These are phyloP conservation scores for Otis tarda DNA, from an alignment of 2,113 vertebrate species.

Conservation along the genomic window DNA sequence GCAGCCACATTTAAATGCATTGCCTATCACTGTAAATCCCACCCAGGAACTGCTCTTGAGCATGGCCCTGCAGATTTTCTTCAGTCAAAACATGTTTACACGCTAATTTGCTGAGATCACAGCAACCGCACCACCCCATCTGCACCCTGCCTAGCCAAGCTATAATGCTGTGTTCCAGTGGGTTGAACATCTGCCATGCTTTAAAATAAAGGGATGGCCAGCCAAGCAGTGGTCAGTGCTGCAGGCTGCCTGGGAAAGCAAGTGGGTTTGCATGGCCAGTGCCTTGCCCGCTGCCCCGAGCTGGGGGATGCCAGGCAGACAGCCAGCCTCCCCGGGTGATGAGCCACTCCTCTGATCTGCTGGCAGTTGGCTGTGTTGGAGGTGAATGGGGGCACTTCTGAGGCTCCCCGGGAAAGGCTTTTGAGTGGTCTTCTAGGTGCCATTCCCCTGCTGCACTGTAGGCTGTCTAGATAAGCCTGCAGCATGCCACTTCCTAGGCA, in stretches of 20 bases:
- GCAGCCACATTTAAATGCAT: not conserved
- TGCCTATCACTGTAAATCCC: not conserved
- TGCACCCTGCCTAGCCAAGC: not conserved
- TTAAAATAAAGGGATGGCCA: not conserved
- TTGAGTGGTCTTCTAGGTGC: not conserved
- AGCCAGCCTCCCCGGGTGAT: rapidly evolving
- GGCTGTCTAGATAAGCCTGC: not conserved
- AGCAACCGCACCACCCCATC: not conserved
- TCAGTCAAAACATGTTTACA: conserved; percentile 44
- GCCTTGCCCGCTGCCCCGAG: not conserved
- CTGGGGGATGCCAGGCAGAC: not conserved
- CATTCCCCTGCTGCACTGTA: not conserved
- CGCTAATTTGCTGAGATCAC: conserved; percentile 28
- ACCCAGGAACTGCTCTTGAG: conserved; percentile 10
- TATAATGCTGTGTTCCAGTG: not conserved
- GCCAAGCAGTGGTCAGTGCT: not conserved
- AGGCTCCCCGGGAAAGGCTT: not conserved
- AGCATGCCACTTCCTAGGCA: not conserved
- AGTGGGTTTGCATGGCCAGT: not conserved
- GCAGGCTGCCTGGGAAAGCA: not conserved
- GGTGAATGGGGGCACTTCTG: not conserved
- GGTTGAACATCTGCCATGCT: not conserved
- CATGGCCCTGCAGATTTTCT: not conserved
- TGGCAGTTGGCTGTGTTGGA: not conserved
- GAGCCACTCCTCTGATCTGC: not conserved